Percentiles rank a stretch among this genome's conserved stretches.
Conservation (phyloP, 2,113 vertebrate genomes). For the Crotalus horridus region DNA sequence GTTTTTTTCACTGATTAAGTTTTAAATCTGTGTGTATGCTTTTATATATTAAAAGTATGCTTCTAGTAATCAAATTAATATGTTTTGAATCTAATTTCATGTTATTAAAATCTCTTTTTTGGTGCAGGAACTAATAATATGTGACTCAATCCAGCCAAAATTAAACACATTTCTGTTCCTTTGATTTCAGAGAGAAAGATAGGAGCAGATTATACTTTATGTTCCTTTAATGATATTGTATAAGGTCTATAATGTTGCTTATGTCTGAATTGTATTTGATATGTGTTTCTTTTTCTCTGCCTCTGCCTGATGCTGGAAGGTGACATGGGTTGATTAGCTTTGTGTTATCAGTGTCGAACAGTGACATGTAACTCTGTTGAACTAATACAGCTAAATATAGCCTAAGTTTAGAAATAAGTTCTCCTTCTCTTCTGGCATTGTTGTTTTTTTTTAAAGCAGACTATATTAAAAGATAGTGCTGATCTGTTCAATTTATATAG, state of each 20-base stretch:
- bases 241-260: not conserved
- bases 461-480: not conserved
- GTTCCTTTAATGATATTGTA: not conserved
- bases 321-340: not conserved
- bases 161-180: not conserved
- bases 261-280: not conserved
- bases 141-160: not conserved
- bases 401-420: not conserved
- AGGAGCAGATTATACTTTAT: not conserved
- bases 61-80: slow-evolving; percentile 38
- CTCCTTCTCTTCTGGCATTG: not conserved
- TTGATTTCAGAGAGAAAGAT: not conserved
- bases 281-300: not conserved
- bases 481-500: not conserved
- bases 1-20: slow-evolving; percentile 54
- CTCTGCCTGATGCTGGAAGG: not conserved
- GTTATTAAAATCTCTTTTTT: slow-evolving; percentile 43
- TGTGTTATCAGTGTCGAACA: not conserved
- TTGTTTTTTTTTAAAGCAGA: not conserved
- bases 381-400: not conserved
- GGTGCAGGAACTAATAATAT: not conserved
- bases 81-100: slow-evolving; percentile 15
- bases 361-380: not conserved
- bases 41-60: slow-evolving; percentile 30
- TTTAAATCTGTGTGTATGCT: slow-evolving; percentile 38